A percentile compares a stretch with the other conserved stretches of the same genome.
These are phyloP conservation scores for Melieria picta DNA, from an alignment of 2,888 invertebrate species.

Conservation along the genomic window DNA sequence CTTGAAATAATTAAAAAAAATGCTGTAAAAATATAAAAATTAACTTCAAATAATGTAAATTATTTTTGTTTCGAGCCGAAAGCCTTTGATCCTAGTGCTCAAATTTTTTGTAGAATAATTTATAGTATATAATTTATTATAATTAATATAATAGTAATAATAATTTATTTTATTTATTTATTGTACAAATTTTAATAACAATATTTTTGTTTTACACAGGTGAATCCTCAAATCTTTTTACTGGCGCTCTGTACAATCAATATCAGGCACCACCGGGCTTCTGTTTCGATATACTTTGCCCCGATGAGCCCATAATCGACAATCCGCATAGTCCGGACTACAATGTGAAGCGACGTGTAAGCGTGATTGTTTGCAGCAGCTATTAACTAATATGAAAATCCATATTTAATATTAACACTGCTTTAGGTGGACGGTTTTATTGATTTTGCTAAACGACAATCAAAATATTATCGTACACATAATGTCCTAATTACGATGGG, in stretches of 20 bases:
- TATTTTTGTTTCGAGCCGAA: too few relatives aligned
- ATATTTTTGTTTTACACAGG: slow-evolving; percentile 63
- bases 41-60: too few relatives aligned
- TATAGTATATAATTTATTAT: too few relatives aligned
- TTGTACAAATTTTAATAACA: neutral
- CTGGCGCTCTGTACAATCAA: slow-evolving; percentile 82
- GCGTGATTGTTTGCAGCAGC: slow-evolving; percentile 82
- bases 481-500: slow-evolving; percentile 91
- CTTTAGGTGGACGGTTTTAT: slow-evolving; percentile 68
- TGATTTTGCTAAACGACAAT: slow-evolving; percentile 70
- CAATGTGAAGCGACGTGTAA: slow-evolving; percentile 81
- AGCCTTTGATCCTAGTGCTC: too few relatives aligned
- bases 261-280: slow-evolving; percentile 90
- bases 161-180: neutral
- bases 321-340: slow-evolving; percentile 81
- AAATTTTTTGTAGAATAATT: too few relatives aligned
- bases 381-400: slow-evolving; percentile 75
- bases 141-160: too few relatives aligned
- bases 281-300: slow-evolving; percentile 90
- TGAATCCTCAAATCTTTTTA: slow-evolving; percentile 78
- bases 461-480: slow-evolving; percentile 72
- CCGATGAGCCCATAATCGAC: slow-evolving; percentile 87
- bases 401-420: slow-evolving; percentile 68
- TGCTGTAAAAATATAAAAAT: too few relatives aligned
- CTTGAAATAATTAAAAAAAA: too few relatives aligned